Evolutionary conservation across 1,140 invertebrate genomes (phyloP), one percentile per base, ranked within the genome.

Genomic region (Aphelinus atriplicis): DNA sequence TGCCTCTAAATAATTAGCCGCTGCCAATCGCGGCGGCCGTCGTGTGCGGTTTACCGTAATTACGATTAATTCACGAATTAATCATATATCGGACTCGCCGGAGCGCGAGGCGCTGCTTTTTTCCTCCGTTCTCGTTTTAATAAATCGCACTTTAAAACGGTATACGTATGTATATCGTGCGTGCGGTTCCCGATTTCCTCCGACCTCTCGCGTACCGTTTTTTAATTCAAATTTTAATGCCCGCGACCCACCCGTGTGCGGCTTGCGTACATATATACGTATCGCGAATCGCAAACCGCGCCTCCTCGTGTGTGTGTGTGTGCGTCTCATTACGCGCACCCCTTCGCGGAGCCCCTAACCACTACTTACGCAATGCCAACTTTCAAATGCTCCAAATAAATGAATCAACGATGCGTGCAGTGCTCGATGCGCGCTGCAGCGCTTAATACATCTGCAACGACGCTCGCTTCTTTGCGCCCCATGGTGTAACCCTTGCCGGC

Each of bases 31-130:
- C 4, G 57, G 10, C 3, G 9, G 47, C 55, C 43, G 5, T 3
- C 26, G 4, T 3, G 51, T 64, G 66, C 45, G 73, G 73, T 75
- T 75, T 64, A 69, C 73, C 73, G 3, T 63, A 69, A 69, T 60
- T 51, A 46, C 57, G 50, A 74, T 68, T 74, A 63, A 75, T 75
- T 63, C 60, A 57, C 2, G 53, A 68, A 75, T 75, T 75, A 57
- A 73, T 67, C 62, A 67, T 73, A 73, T 9, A 53, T 4, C 26
- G 26, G 26, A 26, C 26, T 26, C 26, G 53, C 48, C 2, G 26
- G 6, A 4, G 5, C 1, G 0, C 7, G 5, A 61, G 46, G 46
- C 26, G 9, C 62, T 7, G n/a, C 2, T 66, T 53, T 66, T 55
- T 66, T 55, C 1, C 26, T 26, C 26, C 26, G 26, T 26, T 26